phyloP scores from a whole-genome alignment of 2,888 invertebrate genomes.

The Chorisops tibialis region DNA sequence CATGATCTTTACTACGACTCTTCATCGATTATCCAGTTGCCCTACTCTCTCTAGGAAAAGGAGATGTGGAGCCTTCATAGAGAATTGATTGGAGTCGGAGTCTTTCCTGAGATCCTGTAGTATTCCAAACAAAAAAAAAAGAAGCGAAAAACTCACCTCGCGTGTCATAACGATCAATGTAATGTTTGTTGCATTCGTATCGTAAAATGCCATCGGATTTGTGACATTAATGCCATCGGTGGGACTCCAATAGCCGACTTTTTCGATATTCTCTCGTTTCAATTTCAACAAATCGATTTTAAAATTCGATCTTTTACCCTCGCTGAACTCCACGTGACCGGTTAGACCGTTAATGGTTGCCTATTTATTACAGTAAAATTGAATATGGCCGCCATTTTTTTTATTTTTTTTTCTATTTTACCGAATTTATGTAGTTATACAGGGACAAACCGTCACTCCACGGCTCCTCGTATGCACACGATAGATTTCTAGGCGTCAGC shows the following conservation, averaged over 20 bases:
- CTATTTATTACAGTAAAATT: constrained; percentile 55
- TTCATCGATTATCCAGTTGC: no score
- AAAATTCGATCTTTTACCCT: constrained; percentile 79
- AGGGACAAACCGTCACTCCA: constrained; percentile 76
- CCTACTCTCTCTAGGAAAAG: no score
- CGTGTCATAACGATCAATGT: constrained; percentile 87
- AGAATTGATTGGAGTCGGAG: background rate
- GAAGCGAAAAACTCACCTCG: constrained; percentile 60
- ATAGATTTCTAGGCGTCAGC: constrained; percentile 69
- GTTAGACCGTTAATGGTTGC: constrained; percentile 81
- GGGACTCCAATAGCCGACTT: constrained; percentile 81
- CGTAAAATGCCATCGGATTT: constrained; percentile 80
- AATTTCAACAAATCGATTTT: constrained; percentile 81
- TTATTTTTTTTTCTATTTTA: no score
- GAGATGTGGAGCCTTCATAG: no score
- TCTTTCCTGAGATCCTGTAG: no score
- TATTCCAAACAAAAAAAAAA: background rate
- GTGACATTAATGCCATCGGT: constrained; percentile 74
- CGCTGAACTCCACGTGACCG: constrained; percentile 81
- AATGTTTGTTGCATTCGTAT: constrained; percentile 77
- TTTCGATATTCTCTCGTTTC: constrained; percentile 70
- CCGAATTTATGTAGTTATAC: constrained; percentile 72
- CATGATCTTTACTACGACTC: no score
- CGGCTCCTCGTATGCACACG: constrained; percentile 74
- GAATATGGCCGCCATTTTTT: no score